Evolutionary conservation across 2,888 invertebrate species (phyloP).

Genomic region (Netelia fuscicornis): DNA sequence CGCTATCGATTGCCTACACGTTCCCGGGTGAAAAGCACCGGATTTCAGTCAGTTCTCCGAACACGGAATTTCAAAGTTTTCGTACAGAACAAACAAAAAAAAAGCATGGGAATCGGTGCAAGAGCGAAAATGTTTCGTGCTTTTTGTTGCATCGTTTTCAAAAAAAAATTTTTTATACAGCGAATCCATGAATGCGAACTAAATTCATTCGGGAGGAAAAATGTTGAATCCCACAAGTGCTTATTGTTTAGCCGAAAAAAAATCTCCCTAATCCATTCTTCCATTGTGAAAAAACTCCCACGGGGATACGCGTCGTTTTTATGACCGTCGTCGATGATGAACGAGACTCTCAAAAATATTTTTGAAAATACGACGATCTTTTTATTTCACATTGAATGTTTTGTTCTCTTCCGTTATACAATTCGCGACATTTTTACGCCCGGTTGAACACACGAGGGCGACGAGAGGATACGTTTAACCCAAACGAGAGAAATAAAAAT

Average conservation of each 20-base stretch:
- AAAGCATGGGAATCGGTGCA: background rate
- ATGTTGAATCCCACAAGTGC: background rate
- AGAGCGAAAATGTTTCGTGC: background rate
- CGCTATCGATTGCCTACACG: background rate
- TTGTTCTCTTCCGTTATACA: background rate
- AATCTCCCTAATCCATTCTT: background rate
- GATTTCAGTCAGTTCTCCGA: background rate
- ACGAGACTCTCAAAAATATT: background rate
- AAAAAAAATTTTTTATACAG: background rate
- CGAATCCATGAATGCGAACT: background rate
- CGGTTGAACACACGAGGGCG: background rate
- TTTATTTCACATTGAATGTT: background rate
- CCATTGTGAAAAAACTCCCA: background rate
- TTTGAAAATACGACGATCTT: background rate
- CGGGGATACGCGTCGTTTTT: background rate
- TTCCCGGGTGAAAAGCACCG: background rate
- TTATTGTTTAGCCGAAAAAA: background rate
- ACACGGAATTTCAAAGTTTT: background rate
- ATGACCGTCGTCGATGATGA: background rate
- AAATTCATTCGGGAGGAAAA: background rate
- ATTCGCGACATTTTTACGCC: background rate
- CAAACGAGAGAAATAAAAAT: background rate
- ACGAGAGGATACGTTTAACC: background rate
- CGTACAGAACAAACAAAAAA: background rate
- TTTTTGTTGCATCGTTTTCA: background rate